These are phyloP conservation scores for Catamblyrhynchus diadema DNA, from an alignment of 2,797 vertebrate species.

Conservation along the genomic window DNA sequence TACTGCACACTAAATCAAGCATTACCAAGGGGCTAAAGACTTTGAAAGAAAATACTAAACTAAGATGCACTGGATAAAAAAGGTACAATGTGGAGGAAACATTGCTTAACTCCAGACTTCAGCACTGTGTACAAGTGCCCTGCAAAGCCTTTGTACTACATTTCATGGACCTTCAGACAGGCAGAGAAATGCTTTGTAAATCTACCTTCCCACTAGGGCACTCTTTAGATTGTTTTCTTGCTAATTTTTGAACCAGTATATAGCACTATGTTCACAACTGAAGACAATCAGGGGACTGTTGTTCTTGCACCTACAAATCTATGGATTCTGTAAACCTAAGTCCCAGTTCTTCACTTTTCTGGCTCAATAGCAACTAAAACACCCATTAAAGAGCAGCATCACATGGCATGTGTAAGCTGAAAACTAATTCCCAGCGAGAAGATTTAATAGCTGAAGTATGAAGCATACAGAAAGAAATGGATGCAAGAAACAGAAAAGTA, in stretches of 20 bases:
- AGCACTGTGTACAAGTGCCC: not conserved
- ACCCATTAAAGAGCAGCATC: not conserved
- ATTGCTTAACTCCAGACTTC: accelerated
- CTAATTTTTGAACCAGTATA: not conserved
- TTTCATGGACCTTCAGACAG: not conserved
- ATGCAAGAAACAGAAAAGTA: not conserved
- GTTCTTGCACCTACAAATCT: not conserved
- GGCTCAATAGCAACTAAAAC: not conserved
- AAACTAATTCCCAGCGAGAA: not conserved
- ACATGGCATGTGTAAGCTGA: accelerated
- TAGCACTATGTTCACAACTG: not conserved
- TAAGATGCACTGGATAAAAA: not conserved
- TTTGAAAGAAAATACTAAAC: not conserved
- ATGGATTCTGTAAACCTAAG: not conserved
- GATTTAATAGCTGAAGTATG: not conserved
- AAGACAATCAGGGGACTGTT: not conserved
- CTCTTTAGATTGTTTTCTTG: not conserved
- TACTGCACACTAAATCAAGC: not conserved
- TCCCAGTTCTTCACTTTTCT: not conserved
- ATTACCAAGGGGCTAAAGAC: not conserved
- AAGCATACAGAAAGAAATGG: not conserved
- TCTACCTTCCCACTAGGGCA: not conserved
- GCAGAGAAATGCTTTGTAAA: not conserved
- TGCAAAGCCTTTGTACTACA: not conserved
- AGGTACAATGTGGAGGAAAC: not conserved